Evolutionary conservation across 2,888 invertebrate species (phyloP).

Genomic region (Callosobruchus maculatus): DNA sequence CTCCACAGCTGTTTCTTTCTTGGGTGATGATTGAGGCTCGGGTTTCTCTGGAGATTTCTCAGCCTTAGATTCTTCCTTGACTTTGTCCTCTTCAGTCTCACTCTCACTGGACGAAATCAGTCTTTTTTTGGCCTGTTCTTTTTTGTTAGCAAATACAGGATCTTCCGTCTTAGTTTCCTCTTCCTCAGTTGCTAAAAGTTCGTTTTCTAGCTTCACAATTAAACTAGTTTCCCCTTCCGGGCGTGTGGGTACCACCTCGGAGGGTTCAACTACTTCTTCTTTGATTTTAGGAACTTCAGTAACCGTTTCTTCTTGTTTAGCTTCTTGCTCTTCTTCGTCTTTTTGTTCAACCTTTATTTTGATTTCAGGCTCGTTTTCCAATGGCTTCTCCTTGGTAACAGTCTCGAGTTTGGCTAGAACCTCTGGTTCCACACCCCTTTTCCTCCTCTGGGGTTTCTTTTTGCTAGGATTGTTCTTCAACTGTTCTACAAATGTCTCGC

Average conservation of each 20-base stretch:
- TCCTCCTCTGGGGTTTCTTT: constrained; percentile 54
- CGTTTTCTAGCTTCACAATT: background rate
- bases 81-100: constrained; percentile 42
- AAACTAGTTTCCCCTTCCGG: background rate
- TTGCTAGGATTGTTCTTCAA: constrained; percentile 59
- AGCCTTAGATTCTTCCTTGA: constrained; percentile 2
- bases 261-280: background rate
- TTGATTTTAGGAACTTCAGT: constrained; percentile 1
- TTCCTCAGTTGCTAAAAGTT: background rate
- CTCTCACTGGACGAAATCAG: constrained; percentile 39
- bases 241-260: background rate
- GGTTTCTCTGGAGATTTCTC: constrained; percentile 8
- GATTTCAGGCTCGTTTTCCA: constrained; percentile 17
- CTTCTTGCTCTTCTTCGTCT: background rate
- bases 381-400: constrained; percentile 35
- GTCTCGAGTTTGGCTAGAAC: constrained; percentile 37
- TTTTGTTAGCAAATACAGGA: constrained; percentile 19
- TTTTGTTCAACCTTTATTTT: constrained; percentile 14
- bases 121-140: constrained; percentile 25
- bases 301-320: constrained; percentile 7
- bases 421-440: constrained; percentile 46
- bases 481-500: constrained; percentile 77
- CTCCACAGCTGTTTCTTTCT: constrained; percentile 12
- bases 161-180: constrained; percentile 19
- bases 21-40: constrained; percentile 9